phyloP scores from a whole-genome alignment of 2,888 invertebrate species.

The Amiota minor region DNA sequence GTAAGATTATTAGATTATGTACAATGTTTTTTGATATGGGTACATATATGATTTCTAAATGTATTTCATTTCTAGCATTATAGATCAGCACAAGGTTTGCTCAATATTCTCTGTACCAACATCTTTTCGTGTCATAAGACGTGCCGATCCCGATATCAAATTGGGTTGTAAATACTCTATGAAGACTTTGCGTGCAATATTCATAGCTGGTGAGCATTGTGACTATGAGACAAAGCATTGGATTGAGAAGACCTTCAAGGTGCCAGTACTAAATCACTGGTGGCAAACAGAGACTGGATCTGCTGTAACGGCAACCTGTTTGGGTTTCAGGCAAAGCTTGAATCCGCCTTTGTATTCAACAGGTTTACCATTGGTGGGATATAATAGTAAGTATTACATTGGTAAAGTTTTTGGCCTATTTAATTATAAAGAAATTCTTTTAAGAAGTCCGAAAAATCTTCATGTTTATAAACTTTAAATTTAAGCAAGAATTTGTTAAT shows the following conservation, averaged over 20 bases:
- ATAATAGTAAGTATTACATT: constrained; percentile 84
- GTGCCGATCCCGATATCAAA: constrained; percentile 84
- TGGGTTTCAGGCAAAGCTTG: constrained; percentile 83
- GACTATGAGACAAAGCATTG: constrained; percentile 90
- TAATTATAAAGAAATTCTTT: not conserved
- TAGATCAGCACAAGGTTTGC: constrained; percentile 89
- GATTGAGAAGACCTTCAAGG: constrained; percentile 81
- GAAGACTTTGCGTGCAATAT: constrained; percentile 81
- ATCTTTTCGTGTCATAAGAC: constrained; percentile 85
- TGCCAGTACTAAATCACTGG: constrained; percentile 92
- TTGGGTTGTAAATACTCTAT: constrained; percentile 82
- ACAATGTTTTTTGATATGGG: not conserved
- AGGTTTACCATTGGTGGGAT: constrained; percentile 92
- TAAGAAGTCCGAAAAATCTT: no score
- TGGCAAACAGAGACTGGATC: constrained; percentile 98
- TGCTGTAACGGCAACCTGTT: constrained; percentile 88
- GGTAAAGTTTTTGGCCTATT: not conserved
- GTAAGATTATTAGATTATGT: constrained; percentile 71
- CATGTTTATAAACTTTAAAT: no score
- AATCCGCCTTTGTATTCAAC: constrained; percentile 84
- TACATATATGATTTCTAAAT: not conserved
- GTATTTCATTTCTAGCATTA: constrained; percentile 78
- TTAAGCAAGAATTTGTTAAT: no score
- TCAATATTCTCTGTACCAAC: constrained; percentile 93
- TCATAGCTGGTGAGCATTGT: constrained; percentile 94